These are phyloP conservation scores for Hippocampus barbouri DNA, from an alignment of 2,113 vertebrate genomes.

Conservation along the genomic window DNA sequence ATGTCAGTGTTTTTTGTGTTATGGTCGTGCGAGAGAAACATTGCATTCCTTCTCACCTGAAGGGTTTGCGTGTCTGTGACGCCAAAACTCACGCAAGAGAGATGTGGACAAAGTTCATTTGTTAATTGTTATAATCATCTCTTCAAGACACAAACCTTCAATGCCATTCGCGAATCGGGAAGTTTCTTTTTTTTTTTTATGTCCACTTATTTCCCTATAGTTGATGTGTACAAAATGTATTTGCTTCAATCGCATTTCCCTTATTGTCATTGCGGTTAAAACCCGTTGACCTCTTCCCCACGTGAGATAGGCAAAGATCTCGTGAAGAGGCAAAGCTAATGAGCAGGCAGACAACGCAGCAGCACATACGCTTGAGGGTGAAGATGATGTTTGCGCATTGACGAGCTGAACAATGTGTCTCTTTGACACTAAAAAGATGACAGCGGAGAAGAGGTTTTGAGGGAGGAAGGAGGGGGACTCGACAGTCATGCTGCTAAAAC, in stretches of 20 bases:
- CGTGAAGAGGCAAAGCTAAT: conserved; percentile 24
- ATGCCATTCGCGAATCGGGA: neutral
- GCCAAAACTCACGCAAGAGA: conserved; percentile 5
- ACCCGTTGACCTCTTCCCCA: conserved; percentile 34
- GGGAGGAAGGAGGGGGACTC: conserved; percentile 5
- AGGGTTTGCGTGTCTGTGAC: conserved; percentile 20
- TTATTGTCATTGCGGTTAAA: conserved; percentile 23
- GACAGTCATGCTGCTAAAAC: conserved; percentile 25
- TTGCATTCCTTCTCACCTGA: conserved; percentile 27
- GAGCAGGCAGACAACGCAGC: conserved; percentile 11
- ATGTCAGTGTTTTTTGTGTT: conserved; percentile 21
- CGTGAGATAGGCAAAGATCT: conserved; percentile 21
- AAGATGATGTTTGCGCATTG: conserved; percentile 36
- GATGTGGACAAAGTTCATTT: conserved; percentile 29
- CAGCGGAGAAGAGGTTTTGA: conserved; percentile 18
- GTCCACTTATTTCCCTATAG: neutral
- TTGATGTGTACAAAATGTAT: neutral
- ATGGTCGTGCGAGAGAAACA: neutral
- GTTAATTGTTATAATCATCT: neutral
- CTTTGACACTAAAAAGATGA: conserved; percentile 40
- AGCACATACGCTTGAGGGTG: conserved; percentile 18
- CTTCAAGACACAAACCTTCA: neutral
- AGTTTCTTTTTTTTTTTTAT: neutral
- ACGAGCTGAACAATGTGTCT: conserved; percentile 37
- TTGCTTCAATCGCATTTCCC: neutral